phyloP scores from a whole-genome alignment of 2,797 vertebrate genomes.

The Gymnopithys bicolor region DNA sequence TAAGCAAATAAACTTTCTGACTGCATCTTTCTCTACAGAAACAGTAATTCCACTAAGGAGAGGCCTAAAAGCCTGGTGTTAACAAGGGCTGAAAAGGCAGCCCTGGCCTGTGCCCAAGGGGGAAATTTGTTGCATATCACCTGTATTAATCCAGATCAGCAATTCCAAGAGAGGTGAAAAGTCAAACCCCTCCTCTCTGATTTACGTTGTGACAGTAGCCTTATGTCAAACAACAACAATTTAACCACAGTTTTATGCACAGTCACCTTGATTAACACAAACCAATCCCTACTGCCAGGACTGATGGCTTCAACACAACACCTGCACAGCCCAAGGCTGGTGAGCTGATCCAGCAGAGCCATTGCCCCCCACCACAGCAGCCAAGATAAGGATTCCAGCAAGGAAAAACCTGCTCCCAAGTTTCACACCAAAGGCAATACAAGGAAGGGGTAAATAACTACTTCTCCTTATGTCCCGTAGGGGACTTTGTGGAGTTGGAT shows the following conservation, averaged over 20 bases:
- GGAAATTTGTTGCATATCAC: neutral
- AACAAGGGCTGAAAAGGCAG: neutral
- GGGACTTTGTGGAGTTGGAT: neutral
- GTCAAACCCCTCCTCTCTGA: neutral
- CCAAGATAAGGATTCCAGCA: neutral
- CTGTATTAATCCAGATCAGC: neutral
- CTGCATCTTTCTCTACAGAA: neutral
- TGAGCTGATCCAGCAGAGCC: fast-evolving
- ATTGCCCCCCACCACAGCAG: neutral
- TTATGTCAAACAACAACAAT: neutral
- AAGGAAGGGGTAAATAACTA: neutral
- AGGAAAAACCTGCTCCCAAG: neutral
- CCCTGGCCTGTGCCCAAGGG: too few species aligned
- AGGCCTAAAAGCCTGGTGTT: neutral
- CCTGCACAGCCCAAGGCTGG: neutral
- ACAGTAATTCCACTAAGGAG: neutral
- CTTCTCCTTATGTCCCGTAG: neutral
- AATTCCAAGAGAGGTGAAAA: neutral
- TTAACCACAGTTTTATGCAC: neutral
- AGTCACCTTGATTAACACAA: neutral
- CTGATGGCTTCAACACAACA: fast-evolving
- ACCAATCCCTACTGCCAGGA: neutral
- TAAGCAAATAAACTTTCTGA: neutral
- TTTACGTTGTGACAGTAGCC: neutral
- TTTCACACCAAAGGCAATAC: neutral